Conservation (phyloP, 1,140 invertebrate species). For the Anastatus disparis region DNA sequence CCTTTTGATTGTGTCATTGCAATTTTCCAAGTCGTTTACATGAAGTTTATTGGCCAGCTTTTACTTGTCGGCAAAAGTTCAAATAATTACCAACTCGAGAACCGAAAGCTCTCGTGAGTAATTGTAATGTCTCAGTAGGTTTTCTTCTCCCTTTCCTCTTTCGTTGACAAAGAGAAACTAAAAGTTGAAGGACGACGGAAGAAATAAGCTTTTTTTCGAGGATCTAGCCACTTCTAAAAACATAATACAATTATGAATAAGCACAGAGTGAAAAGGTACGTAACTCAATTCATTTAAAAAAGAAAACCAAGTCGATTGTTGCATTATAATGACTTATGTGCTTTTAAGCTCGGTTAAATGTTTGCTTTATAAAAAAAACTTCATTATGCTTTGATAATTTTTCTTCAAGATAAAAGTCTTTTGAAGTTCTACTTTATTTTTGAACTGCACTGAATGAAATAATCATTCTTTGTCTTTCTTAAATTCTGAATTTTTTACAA, state of each 20-base stretch:
- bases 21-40: too few relatives aligned
- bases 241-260: slow-evolving; percentile 7
- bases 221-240: slow-evolving; percentile 1
- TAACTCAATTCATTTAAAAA: slow-evolving; percentile 9
- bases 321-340: too few relatives aligned
- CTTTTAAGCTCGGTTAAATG: not conserved
- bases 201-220: slow-evolving; percentile 9
- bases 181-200: not conserved
- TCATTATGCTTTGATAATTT: too few relatives aligned
- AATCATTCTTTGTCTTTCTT: too few relatives aligned
- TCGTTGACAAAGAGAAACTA: not conserved
- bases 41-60: slow-evolving; percentile 14
- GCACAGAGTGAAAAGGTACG: not conserved
- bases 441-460: too few relatives aligned
- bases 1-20: too few relatives aligned
- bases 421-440: too few relatives aligned
- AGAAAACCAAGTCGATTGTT: too few relatives aligned
- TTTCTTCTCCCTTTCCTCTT: not conserved
- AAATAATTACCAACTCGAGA: slow-evolving; percentile 19
- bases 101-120: slow-evolving; percentile 13
- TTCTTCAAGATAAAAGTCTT: too few relatives aligned
- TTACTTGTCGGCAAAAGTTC: slow-evolving; percentile 5
- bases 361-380: not conserved
- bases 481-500: too few relatives aligned
- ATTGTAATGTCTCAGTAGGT: not conserved